Base-by-base conservation (phyloP, 2,797 vertebrate species). In the Syngnathus acus region DNA sequence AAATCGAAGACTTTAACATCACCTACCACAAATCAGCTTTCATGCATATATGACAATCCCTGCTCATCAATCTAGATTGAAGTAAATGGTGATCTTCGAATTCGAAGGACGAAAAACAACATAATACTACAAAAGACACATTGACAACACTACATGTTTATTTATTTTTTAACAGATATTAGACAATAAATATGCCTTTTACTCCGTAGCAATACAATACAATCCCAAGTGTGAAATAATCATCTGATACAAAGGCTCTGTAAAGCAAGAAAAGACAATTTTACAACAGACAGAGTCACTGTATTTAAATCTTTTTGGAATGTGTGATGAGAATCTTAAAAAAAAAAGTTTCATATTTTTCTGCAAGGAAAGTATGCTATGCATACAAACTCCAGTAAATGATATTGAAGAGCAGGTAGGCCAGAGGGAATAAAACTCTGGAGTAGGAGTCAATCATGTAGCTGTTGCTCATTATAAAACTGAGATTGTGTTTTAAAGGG, bases 391-490 rank as follows among this genome's bases (percentile, higher is more conserved):
- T 91, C 94, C 94, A 95, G 82, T 95, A 97, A 83, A 96, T 92
- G 76, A 96, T 90, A 81, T 96, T 95, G 86, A 96, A 95, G 68
- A 94, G 83, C 82, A 96, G 90, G 83, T 94, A 97, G 45, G 93
- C 88, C 75, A 89, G 40, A 48, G 94, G 94, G 82, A 96, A 97
- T 71, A 94, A 80, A 82, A 95, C 88, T 81, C 92, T 91, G 71
- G 94, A 97, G 79, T 94, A 96, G 0, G 93, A 94, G 84, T 96
- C 94, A 40, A 94, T 95, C 85, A 90, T 91, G 53, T 95, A 94
- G 81, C 93, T 96, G 86, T 95, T 94, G 88, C 93, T 92, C 85
- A 94, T 91, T 73, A 95, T 93, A 72, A 93, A 92, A 75, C 87
- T 86, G 77, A 94, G 73, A 0, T 92, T 88, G 53, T 73, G 83